Percentiles rank a stretch among this genome's conserved stretches.
Conservation (phyloP, 2,888 invertebrate genomes). For the Pteria penguin region DNA sequence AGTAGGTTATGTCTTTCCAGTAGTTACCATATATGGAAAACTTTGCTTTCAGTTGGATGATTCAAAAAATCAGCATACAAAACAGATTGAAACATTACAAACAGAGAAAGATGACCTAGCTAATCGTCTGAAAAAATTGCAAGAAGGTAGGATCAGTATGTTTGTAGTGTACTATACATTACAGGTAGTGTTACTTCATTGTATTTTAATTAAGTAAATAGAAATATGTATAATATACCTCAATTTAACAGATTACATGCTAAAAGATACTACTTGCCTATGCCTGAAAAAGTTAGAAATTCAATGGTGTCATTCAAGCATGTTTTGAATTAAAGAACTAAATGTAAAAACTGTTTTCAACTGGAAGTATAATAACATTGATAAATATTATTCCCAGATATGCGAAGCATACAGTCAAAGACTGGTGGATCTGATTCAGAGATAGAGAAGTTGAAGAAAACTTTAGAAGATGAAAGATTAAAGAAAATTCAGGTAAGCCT, state of each 20-base stretch:
- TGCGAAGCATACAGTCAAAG: slow-evolving; percentile 56
- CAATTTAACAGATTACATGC: no score
- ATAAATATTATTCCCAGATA: slow-evolving; percentile 60
- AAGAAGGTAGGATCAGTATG: slow-evolving; percentile 83
- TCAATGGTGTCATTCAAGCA: no score
- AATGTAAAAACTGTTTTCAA: no score
- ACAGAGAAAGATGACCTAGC: slow-evolving; percentile 91
- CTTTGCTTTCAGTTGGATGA: slow-evolving; percentile 77
- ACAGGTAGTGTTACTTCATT: no score
- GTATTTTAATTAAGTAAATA: no score
- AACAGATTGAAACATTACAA: slow-evolving; percentile 84
- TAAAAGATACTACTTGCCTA: neutral
- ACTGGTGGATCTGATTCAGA: slow-evolving; percentile 54
- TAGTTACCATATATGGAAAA: no score
- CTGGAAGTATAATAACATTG: no score
- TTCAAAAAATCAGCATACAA: slow-evolving; percentile 87
- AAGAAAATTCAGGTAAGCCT: slow-evolving; percentile 76
- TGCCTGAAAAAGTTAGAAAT: no score
- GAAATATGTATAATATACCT: no score
- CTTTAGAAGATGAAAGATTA: slow-evolving; percentile 73
- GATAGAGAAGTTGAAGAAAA: slow-evolving; percentile 72
- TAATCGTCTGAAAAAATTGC: slow-evolving; percentile 88
- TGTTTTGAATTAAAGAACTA: no score
- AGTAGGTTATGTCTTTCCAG: no score
- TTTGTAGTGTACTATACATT: neutral